Percentiles rank a stretch among this genome's conserved stretches.
Evolutionary conservation across 2,888 invertebrate genomes (phyloP).

Genomic region (Drosophila pseudotakahashii): DNA sequence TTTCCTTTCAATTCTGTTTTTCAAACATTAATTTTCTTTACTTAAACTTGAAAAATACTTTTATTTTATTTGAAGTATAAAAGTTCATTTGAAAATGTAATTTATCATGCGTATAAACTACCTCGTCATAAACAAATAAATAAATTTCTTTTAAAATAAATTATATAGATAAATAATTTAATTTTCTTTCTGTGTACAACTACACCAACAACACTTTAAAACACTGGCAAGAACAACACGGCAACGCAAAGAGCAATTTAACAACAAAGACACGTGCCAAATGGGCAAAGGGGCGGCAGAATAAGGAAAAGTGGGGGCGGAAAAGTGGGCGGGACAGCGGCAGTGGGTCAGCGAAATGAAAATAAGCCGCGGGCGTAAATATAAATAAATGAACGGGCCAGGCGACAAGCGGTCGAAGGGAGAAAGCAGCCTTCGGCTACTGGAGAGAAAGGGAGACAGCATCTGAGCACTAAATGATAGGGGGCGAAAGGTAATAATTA

Average conservation of each 20-base stretch:
- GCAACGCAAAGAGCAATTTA: conserved; percentile 61
- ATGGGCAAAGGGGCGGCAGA: conserved; percentile 32
- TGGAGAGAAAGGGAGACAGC: conserved; percentile 22
- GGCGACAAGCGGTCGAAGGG: conserved; percentile 24
- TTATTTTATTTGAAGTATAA: too few species aligned
- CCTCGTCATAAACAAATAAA: too few species aligned
- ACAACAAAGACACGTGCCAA: conserved; percentile 70
- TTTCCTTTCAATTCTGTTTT: too few species aligned
- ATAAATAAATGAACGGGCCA: conserved; percentile 70
- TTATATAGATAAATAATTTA: too few species aligned
- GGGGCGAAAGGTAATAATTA: conserved; percentile 69
- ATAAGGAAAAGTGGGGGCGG: background rate
- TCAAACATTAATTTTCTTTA: too few species aligned
- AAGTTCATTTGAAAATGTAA: too few species aligned
- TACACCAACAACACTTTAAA: conserved; percentile 18
- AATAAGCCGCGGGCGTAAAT: conserved; percentile 78
- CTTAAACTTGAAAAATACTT: too few species aligned
- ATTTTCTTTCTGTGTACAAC: conserved; percentile 1
- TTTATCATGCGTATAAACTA: too few species aligned
- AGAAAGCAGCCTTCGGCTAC: background rate
- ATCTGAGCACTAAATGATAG: conserved; percentile 28
- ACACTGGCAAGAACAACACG: conserved; percentile 2
- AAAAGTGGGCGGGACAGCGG: conserved; percentile 28
- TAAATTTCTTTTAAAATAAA: too few species aligned
- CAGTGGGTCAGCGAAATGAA: conserved; percentile 72